Base-by-base conservation (phyloP, 2,888 invertebrate species). In the Catocala fraxini region DNA sequence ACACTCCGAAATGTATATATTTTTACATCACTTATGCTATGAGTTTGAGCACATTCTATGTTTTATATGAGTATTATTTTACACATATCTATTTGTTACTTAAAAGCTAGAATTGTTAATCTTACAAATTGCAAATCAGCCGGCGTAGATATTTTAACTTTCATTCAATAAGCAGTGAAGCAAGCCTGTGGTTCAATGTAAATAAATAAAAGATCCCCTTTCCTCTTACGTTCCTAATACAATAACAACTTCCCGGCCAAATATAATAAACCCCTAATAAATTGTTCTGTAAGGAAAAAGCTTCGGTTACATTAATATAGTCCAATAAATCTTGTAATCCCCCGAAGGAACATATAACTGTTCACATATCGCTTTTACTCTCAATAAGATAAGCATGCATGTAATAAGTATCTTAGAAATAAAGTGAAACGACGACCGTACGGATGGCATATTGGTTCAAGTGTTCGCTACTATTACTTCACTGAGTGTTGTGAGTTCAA, bases 171-270 rank as follows among this genome's bases (percentile, higher is more conserved):
- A 41, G 45, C 51, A 62, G 43, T 25, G 39, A 41, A 57, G 46
- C 12, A 58, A 58, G 52, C 52, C 52, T 59, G 52, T 47, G 51
- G 51, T 59, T 48, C 46, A 53, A 48, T 48, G 15, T 59, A 48
- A 33, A 15, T 42, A 59, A 34, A 53, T 53, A 59, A 53, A 59
- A 52, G 52, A 53, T 59, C 59, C 59, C 34, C 59, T 53, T 59
- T 59, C 59, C 59, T 59, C 47, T 59, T 53, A 47, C 53, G 42
- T 42, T 48, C 47, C 47, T 59, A 59, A 59, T 53, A 59, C 59
- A 53, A 59, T 53, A 59, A 59, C 59, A 52, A 59, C 47, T 53
- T 53, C 48, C 35, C 59, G 52, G 52, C 48, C 53, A 53, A 59
- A 59, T 53, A 48, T 51, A 48, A 53, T 53, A 59, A 53, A 48